Base-by-base conservation (phyloP, 2,888 invertebrate species). In the Empis livida region DNA sequence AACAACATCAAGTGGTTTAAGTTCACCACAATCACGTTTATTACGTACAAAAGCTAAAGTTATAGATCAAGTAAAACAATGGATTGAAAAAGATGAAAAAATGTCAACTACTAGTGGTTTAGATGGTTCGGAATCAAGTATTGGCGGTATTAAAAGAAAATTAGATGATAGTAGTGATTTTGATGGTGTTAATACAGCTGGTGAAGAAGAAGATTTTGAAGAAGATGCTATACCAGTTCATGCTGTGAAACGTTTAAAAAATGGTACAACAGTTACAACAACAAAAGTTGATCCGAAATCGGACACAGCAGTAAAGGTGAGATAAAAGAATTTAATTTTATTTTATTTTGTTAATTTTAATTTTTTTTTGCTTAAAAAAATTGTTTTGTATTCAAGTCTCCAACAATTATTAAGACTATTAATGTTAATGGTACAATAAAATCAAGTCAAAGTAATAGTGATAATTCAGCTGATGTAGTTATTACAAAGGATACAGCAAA, bases 31-130 rank as follows among this genome's bases (percentile, higher is more conserved):
- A 5, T 77, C 84, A 23, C 80, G 66, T 5, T 59, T 64, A 4
- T 59, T 61, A 14, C 61, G 65, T 10, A 60, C 61, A 57, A 89
- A 88, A 64, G 82, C 80, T 43, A 84, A 84, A 56, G 87, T 87
- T 0, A 70, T 87, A 63, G 84, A 84, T 64, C 85, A 87, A 63
- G 86, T 88, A 47, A 88, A 88, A 61, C 82, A 82, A 50, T 89
- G 88, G 89, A 85, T 84, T 55, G 84, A 84, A 13, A 56, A 59
- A 10, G 80, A 76, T 8, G 74, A 74, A 16, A 27, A 27, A 27
- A 27, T 27, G 11, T 51, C 54, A 13, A 44, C 46, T 3, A 52
- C 37, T 49, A 63, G 41, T 62, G 63, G 63, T 48, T 58, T 4
- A 41, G 54, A 45, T 55, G 55, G 38, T 53, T 52, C n/a, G 51